Conservation (phyloP, 2,113 vertebrate genomes). For the Ctenodactylus gundi region DNA sequence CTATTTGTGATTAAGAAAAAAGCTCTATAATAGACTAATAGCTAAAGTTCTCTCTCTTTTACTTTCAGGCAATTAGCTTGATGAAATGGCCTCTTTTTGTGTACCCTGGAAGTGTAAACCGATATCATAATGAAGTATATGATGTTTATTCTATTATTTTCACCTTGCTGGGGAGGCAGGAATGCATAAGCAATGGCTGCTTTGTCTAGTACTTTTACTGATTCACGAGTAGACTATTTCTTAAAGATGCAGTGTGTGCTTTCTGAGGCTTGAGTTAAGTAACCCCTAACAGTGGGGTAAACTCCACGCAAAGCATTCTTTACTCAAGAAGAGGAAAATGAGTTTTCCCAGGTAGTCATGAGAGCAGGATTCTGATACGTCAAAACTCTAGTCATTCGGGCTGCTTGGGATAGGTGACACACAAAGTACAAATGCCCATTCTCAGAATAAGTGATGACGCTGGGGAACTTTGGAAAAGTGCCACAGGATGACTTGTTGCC, state of each 20-base stretch:
- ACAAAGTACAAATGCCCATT: neutral
- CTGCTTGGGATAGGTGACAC: neutral
- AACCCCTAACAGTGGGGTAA: neutral
- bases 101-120: constrained; percentile 92
- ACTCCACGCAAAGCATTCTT: neutral
- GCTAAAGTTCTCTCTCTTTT: constrained; percentile 97
- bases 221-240: constrained; percentile 84
- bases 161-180: constrained; percentile 88
- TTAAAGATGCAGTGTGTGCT: constrained; percentile 82
- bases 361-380: neutral
- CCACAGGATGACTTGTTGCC: neutral
- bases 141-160: constrained; percentile 95
- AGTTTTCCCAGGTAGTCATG: neutral
- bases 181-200: constrained; percentile 85
- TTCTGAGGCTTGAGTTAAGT: constrained; percentile 48
- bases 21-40: constrained; percentile 96
- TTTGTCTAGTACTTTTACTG: constrained; percentile 83
- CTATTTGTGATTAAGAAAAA: constrained; percentile 99
- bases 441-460: neutral
- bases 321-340: neutral
- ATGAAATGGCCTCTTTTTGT: constrained; percentile 95
- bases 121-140: constrained; percentile 94
- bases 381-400: neutral
- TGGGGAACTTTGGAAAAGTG: neutral
- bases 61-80: constrained; percentile 99